phyloP scores from a whole-genome alignment of 2,113 vertebrate genomes.

The Pimephales promelas region DNA sequence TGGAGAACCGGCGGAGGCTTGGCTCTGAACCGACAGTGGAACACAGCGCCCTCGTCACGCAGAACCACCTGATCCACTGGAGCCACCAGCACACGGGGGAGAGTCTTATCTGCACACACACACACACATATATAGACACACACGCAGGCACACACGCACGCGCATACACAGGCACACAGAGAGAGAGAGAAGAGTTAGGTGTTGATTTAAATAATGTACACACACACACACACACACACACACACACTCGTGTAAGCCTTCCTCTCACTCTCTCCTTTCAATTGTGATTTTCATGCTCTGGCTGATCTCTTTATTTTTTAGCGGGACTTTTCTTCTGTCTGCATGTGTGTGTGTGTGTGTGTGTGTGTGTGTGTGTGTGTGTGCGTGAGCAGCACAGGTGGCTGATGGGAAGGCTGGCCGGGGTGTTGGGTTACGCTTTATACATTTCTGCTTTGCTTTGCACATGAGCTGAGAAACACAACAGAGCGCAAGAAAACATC shows the following conservation, averaged over 20 bases:
- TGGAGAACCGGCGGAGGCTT: conserved; percentile 82
- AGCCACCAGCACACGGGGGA: conserved; percentile 79
- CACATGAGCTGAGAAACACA: conserved; percentile 4
- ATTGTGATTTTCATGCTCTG: background rate
- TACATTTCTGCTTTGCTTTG: background rate
- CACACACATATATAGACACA: background rate
- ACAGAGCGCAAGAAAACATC: background rate
- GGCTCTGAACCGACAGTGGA: conserved; percentile 93
- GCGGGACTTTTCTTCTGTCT: conserved; percentile 36
- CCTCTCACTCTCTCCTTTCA: background rate
- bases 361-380: conserved; percentile 58
- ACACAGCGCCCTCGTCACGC: conserved; percentile 87
- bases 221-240: too few species aligned
- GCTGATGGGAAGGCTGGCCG: conserved; percentile 62
- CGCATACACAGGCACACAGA: background rate
- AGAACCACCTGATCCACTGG: conserved; percentile 89
- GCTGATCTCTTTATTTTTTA: conserved; percentile 12
- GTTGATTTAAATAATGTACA: too few species aligned
- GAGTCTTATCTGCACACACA: conserved; percentile 53
- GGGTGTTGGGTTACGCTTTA: conserved; percentile 58
- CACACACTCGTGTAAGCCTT: background rate
- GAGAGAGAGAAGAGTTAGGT: too few species aligned
- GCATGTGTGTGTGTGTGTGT: conserved; percentile 58
- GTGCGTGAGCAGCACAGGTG: conserved; percentile 58
- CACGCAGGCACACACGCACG: background rate